Evolutionary conservation across 2,113 vertebrate species (phyloP).

Genomic region (Uria lomvia): DNA sequence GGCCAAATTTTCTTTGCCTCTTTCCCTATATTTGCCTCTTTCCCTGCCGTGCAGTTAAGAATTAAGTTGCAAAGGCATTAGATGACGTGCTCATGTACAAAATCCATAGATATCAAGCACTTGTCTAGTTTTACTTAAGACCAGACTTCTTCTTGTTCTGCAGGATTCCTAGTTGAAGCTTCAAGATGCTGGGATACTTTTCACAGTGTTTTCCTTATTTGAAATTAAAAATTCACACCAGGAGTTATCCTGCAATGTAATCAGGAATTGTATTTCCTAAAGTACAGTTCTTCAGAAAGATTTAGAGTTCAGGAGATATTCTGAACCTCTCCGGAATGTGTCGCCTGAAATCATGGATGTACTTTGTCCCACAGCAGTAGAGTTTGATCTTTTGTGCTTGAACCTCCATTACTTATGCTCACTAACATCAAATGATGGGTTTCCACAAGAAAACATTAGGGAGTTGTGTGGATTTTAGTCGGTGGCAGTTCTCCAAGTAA

Average conservation of each 20-base stretch:
- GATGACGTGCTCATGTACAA: not conserved
- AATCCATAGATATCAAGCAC: not conserved
- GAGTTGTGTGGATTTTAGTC: conserved; percentile 35
- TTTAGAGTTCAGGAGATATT: not conserved
- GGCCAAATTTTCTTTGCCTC: not conserved
- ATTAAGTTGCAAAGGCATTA: not conserved
- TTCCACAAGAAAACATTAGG: conserved; percentile 31
- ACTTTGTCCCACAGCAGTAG: not conserved
- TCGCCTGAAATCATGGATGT: not conserved
- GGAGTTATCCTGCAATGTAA: not conserved
- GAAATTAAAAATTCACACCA: not conserved
- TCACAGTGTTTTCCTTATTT: not conserved
- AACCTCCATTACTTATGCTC: not conserved
- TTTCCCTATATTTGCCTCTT: not conserved
- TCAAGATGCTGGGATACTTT: not conserved
- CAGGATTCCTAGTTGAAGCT: not conserved
- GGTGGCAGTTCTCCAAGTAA: conserved; percentile 53
- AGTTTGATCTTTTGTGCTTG: conserved; percentile 20
- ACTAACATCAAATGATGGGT: not conserved
- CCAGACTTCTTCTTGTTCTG: not conserved
- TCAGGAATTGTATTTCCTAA: not conserved
- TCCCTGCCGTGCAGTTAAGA: not conserved
- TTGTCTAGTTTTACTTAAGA: not conserved
- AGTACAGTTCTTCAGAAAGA: not conserved
- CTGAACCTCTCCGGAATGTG: not conserved